Evolutionary conservation across 1,140 invertebrate genomes (phyloP).

Genomic region (Polypedilum vanderplanki): DNA sequence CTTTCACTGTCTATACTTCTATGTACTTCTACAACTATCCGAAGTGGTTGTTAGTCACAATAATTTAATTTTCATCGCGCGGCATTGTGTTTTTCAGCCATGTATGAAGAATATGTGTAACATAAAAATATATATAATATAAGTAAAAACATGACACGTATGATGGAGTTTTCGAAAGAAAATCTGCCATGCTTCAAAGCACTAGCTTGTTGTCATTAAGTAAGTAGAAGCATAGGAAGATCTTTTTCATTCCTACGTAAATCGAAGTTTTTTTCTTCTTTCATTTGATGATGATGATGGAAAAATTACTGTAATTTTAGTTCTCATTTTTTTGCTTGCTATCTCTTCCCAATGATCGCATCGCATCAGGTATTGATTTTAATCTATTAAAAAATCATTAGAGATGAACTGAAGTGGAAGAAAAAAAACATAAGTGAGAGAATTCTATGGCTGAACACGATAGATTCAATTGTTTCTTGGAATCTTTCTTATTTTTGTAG

Average conservation of each 20-base stretch:
- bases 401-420: no score
- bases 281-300: not conserved
- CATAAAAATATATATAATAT: not conserved
- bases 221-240: not conserved
- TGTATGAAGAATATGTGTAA: slow-evolving; percentile 6
- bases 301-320: slow-evolving; percentile 7
- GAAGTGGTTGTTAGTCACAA: slow-evolving; percentile 27
- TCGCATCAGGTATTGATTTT: not conserved
- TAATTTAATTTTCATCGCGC: slow-evolving; percentile 28
- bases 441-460: no score
- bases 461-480: no score
- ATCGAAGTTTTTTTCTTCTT: not conserved
- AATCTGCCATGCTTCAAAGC: slow-evolving; percentile 20
- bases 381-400: no score
- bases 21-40: not conserved
- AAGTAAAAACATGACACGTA: slow-evolving; percentile 1
- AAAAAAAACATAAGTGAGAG: no score
- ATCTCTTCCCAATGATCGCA: not conserved
- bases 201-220: not conserved
- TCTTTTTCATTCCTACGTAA: not conserved
- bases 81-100: slow-evolving; percentile 10
- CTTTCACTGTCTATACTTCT: not conserved
- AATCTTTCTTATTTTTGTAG: no score
- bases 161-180: slow-evolving; percentile 15
- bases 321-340: not conserved